Evolutionary conservation across 2,888 invertebrate genomes (phyloP).

Genomic region (Cosmopolites sordidus): DNA sequence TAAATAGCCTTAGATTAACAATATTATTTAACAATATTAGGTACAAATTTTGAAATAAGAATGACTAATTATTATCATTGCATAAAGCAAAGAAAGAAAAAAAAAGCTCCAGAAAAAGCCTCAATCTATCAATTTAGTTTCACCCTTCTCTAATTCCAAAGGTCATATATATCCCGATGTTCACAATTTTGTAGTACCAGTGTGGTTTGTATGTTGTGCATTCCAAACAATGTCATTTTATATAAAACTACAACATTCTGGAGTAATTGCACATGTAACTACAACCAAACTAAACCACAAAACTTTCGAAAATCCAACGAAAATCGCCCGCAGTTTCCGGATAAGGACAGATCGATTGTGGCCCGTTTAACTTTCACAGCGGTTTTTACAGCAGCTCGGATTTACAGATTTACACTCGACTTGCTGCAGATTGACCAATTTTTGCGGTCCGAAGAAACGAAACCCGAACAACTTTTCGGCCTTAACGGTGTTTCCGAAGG

Average conservation of each 20-base stretch:
- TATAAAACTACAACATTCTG: background rate
- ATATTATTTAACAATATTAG: no score
- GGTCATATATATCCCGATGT: no score
- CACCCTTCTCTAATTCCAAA: no score
- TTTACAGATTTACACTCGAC: constrained; percentile 27
- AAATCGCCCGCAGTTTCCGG: background rate
- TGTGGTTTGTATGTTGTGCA: no score
- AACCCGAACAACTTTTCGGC: constrained; percentile 16
- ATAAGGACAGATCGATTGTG: constrained; percentile 7
- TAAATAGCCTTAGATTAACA: no score
- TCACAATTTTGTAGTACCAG: no score
- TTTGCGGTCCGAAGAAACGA: constrained; percentile 24
- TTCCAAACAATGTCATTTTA: no score
- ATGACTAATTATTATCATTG: no score
- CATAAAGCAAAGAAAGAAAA: no score
- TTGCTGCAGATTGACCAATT: constrained; percentile 26
- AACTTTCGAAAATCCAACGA: constrained; percentile 1
- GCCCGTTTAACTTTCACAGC: constrained; percentile 20
- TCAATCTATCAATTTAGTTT: no score
- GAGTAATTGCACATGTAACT: background rate
- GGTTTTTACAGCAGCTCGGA: constrained; percentile 25
- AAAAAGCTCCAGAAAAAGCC: no score
- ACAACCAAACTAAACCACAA: background rate
- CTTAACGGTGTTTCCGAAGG: constrained; percentile 25
- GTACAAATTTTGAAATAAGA: no score